Evolutionary conservation across 2,888 invertebrate genomes (phyloP).

Genomic region (Plemyria rubiginata): DNA sequence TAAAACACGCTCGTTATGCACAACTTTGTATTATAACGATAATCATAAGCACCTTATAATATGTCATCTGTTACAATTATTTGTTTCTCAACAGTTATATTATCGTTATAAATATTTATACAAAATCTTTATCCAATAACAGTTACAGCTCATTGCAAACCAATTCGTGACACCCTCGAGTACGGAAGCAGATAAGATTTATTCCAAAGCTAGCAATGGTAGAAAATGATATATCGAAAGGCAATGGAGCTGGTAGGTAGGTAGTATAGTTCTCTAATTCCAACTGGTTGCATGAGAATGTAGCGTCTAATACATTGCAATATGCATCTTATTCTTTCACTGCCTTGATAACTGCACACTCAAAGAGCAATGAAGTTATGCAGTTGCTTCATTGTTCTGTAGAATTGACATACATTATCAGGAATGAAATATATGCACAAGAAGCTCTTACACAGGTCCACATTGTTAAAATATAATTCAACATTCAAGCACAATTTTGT

Average conservation of each 20-base stretch:
- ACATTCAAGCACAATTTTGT: not conserved
- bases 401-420: not conserved
- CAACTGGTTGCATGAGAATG: not conserved
- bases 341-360: constrained; percentile 11
- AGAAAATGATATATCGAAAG: constrained; percentile 8
- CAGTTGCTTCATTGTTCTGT: not conserved
- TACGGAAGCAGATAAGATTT: constrained; percentile 13
- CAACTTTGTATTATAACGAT: constrained; percentile 85
- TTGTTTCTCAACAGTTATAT: constrained; percentile 80
- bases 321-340: constrained; percentile 2
- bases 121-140: constrained; percentile 66
- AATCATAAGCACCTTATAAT: constrained; percentile 84
- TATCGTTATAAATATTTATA: constrained; percentile 83
- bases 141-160: constrained; percentile 66
- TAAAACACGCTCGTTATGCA: constrained; percentile 68
- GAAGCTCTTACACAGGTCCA: not conserved
- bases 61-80: constrained; percentile 82
- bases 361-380: constrained; percentile 2
- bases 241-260: constrained; percentile 12
- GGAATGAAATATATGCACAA: not conserved
- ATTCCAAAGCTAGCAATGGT: constrained; percentile 4
- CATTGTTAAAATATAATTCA: too few species aligned
- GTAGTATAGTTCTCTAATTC: constrained; percentile 1
- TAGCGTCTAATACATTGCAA: constrained; percentile 15
- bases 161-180: constrained; percentile 48